Conservation (phyloP, 2,888 invertebrate species). For the Mimachlamys varia region DNA sequence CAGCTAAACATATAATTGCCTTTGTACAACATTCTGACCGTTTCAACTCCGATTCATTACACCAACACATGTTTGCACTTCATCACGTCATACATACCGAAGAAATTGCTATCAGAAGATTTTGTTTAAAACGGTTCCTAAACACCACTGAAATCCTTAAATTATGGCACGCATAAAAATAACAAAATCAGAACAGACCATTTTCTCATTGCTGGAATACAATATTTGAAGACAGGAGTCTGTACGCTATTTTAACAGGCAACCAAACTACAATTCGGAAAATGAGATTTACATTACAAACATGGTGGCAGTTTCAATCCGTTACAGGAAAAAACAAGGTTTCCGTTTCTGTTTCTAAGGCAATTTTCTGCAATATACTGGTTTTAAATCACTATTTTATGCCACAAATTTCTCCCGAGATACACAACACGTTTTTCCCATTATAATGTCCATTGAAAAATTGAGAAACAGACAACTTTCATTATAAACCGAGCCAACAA, state of each 20-base stretch:
- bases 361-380: background rate
- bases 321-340: background rate
- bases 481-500: background rate
- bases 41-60: background rate
- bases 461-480: background rate
- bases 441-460: background rate
- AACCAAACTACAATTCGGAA: background rate
- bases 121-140: background rate
- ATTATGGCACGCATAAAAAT: background rate
- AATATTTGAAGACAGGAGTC: background rate
- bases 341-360: background rate
- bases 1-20: background rate
- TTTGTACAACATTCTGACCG: background rate
- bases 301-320: background rate
- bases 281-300: background rate
- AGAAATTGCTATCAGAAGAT: background rate
- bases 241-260: background rate
- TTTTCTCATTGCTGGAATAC: background rate
- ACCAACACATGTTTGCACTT: conserved; percentile 4
- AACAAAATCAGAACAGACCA: background rate
- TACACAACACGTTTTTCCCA: background rate
- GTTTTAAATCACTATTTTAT: background rate
- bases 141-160: background rate
- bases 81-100: background rate
- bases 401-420: background rate